A percentile compares a stretch with the other conserved stretches of the same genome.
Evolutionary conservation across 2,888 invertebrate genomes (phyloP).

Genomic region (Erebia palarica): DNA sequence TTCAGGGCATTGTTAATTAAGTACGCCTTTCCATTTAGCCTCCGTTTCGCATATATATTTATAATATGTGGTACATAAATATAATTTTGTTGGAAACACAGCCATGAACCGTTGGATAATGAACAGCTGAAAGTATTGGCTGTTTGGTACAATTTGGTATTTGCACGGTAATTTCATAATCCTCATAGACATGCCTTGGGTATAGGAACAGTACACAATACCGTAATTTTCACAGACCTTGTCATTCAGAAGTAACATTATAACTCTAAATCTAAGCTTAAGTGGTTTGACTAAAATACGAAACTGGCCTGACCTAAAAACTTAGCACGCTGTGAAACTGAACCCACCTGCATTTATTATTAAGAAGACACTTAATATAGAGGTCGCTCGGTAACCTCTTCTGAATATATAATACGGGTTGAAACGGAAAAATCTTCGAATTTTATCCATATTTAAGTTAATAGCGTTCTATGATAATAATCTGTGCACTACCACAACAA

Average conservation of each 20-base stretch:
- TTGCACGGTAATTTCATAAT: no score
- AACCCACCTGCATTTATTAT: slow-evolving; percentile 6
- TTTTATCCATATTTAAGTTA: not conserved
- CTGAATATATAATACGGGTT: slow-evolving; percentile 4
- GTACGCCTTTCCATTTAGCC: not conserved
- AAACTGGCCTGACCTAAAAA: not conserved
- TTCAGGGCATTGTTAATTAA: not conserved
- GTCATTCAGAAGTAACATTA: not conserved
- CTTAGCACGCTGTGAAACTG: slow-evolving; percentile 1
- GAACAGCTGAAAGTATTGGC: no score
- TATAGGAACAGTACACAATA: no score
- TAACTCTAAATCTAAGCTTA: not conserved
- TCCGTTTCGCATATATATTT: not conserved
- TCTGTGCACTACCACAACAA: not conserved
- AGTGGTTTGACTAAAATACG: not conserved
- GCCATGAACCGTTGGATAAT: not conserved
- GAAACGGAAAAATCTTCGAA: not conserved
- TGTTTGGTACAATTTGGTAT: no score
- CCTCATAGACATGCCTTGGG: no score
- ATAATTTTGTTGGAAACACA: not conserved
- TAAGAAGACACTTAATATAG: slow-evolving; percentile 1
- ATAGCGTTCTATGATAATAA: not conserved
- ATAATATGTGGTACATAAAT: not conserved
- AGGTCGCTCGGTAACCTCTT: not conserved
- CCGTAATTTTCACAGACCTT: no score